Evolutionary conservation across 2,113 vertebrate species (phyloP), one percentile per base, ranked within the genome.

Genomic region (Marmota monax): DNA sequence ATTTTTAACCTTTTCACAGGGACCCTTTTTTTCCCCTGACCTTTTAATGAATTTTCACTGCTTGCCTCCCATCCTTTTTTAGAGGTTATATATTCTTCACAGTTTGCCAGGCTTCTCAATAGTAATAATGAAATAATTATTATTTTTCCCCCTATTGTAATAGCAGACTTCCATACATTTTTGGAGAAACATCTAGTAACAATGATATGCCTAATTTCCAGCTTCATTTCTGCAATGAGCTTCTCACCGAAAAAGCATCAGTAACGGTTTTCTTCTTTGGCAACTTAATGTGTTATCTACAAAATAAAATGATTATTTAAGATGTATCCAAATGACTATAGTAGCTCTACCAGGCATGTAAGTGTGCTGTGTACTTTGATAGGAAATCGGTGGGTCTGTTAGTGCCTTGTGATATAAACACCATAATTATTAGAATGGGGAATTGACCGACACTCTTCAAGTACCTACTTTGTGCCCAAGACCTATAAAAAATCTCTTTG

Each of bases 1-100:
- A 97, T 97, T 97, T 98, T 94, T 96, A 97, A 97, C 98, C 97
- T 97, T 97, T 96, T 90, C 77, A 74, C 42, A 45, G 23, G 53
- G 82, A 39, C 82, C 45, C 34, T 87, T 92, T 89, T 85, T 83
- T 20, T 16, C 22, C 53, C 63, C 86, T 92, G 93, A 97, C 92
- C 95, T 96, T 96, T 73, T 85, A 96, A 95, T 91, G 67, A 92
- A 87, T 97, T 88, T 95, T 90, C 29, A 17, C 73, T 78, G 82
- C 73, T 91, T 67, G 58, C 37, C 45, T 93, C 72, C 45, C n/a
- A 48, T 80, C 34, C 79, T 79, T 91, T 70, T 94, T 86, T n/a
- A 77, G 78, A 78, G 63, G 80, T 76, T 89, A 79, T 29, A 20
- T 32, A 61, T 63, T 79, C 65, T 91, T 94, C 93, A 92, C 63